phyloP scores from a whole-genome alignment of 2,113 vertebrate species.

The Nothoprocta perdicaria region DNA sequence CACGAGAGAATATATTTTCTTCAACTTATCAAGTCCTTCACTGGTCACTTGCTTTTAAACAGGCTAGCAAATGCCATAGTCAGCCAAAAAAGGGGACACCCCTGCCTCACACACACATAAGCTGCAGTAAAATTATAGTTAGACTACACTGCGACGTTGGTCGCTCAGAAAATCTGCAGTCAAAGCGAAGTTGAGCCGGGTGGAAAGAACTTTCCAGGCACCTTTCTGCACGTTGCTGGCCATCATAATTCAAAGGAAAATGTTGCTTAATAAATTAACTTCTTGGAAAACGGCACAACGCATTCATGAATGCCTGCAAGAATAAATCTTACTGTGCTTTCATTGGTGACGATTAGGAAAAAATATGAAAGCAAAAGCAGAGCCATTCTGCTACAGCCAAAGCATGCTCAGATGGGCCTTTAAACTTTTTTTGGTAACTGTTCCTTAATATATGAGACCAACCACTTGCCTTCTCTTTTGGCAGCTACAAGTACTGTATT shows the following conservation, averaged over 20 bases:
- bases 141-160: not conserved
- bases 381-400: slow-evolving; percentile 5
- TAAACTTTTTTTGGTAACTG: slow-evolving; percentile 8
- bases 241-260: slow-evolving; percentile 58
- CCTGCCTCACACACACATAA: not conserved
- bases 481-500: not conserved
- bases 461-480: slow-evolving; percentile 28
- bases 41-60: slow-evolving; percentile 38
- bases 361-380: slow-evolving; percentile 30
- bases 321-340: slow-evolving; percentile 45
- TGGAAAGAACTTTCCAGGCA: slow-evolving; percentile 54
- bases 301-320: slow-evolving; percentile 22
- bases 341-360: slow-evolving; percentile 45
- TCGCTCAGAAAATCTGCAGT: slow-evolving; percentile 44
- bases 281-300: not conserved
- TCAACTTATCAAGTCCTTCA: slow-evolving; percentile 46
- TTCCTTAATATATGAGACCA: slow-evolving; percentile 3
- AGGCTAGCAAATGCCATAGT: not conserved
- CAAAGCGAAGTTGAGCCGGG: slow-evolving; percentile 43
- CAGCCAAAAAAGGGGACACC: not conserved
- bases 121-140: not conserved
- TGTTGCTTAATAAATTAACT: slow-evolving; percentile 64
- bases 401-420: not conserved
- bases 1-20: slow-evolving; percentile 53
- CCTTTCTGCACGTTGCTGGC: slow-evolving; percentile 7